phyloP scores from a whole-genome alignment of 2,888 invertebrate species.

The Drosophila mettleri region DNA sequence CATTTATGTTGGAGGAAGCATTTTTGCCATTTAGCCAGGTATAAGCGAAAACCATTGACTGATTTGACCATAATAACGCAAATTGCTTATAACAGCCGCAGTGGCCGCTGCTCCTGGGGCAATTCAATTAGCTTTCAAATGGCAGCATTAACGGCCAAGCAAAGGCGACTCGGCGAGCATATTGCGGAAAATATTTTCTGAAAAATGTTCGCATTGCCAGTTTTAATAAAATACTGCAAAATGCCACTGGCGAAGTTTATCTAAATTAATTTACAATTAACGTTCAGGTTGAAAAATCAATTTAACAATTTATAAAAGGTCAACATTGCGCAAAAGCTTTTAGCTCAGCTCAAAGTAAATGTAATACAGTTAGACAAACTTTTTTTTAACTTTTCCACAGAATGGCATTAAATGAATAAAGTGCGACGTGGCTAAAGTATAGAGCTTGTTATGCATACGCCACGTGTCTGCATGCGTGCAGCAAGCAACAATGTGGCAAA shows the following conservation, averaged over 20 bases:
- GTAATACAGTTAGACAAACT: conserved; percentile 33
- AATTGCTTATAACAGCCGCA: conserved; percentile 26
- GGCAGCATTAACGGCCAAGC: conserved; percentile 50
- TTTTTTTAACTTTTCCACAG: conserved; percentile 13
- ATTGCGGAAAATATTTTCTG: conserved; percentile 23
- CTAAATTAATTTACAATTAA: conserved; percentile 59
- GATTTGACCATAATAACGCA: conserved; percentile 28
- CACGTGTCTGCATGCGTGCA: conserved; percentile 16
- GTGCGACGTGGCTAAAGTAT: conserved; percentile 1
- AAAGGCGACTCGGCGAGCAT: conserved; percentile 15
- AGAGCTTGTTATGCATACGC: conserved; percentile 19
- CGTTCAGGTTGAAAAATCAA: conserved; percentile 22
- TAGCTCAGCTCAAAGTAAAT: conserved; percentile 13
- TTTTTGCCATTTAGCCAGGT: conserved; percentile 8
- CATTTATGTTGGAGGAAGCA: conserved; percentile 42
- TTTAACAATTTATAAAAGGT: conserved; percentile 35
- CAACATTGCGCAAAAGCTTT: conserved; percentile 30
- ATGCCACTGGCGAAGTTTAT: conserved; percentile 42
- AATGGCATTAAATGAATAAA: conserved; percentile 14
- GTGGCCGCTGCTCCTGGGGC: conserved; percentile 46
- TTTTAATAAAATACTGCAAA: conserved; percentile 28
- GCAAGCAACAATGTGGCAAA: conserved; percentile 3
- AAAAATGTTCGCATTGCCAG: conserved; percentile 28
- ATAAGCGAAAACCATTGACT: conserved; percentile 22
- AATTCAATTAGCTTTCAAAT: conserved; percentile 51